These are phyloP conservation scores for Mystacornis crossleyi DNA, from an alignment of 2,113 vertebrate species.

Conservation along the genomic window DNA sequence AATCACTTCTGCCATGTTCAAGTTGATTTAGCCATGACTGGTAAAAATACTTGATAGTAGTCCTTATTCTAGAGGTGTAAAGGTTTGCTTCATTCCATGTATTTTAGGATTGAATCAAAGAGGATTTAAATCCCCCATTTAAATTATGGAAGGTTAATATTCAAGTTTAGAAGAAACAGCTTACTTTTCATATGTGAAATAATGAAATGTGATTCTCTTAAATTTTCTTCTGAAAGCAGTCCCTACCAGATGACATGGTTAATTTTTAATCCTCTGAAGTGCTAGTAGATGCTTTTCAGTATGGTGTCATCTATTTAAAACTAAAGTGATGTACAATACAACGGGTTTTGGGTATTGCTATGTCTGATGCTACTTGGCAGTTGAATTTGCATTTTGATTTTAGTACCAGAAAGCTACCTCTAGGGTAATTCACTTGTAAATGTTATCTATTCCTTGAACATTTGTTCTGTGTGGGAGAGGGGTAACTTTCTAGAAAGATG, in stretches of 20 bases:
- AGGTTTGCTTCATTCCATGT: not conserved
- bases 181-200: not conserved
- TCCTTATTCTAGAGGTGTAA: not conserved
- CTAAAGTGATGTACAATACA: not conserved
- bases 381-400: not conserved
- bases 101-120: not conserved
- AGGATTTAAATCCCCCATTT: not conserved
- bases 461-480: not conserved
- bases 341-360: not conserved
- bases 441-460: not conserved
- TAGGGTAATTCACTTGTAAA: not conserved
- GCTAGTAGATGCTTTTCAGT: not conserved
- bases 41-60: not conserved
- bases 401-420: not conserved
- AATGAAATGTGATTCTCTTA: not conserved
- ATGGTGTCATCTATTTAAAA: not conserved
- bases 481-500: not conserved
- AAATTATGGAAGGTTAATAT: not conserved
- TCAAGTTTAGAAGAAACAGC: not conserved
- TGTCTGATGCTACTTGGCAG: not conserved
- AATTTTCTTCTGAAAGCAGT: not conserved
- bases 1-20: not conserved
- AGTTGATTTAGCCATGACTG: not conserved
- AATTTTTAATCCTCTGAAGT: not conserved
- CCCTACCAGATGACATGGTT: fast-evolving